These are phyloP conservation scores for Tetrax tetrax DNA, from an alignment of 2,113 vertebrate species.

Conservation along the genomic window DNA sequence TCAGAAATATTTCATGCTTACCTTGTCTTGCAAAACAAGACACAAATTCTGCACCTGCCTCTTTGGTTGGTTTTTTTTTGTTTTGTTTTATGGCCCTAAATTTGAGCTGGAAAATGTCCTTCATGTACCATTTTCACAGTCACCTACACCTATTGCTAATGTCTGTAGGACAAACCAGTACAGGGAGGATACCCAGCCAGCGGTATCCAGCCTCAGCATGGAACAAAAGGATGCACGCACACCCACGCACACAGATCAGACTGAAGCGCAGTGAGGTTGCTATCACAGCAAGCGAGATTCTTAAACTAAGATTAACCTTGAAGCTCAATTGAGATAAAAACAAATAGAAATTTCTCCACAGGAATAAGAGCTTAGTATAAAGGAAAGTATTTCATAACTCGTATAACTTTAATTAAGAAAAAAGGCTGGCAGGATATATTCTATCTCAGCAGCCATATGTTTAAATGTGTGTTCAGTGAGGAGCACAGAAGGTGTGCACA, in stretches of 20 bases:
- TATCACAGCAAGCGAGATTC: slow-evolving; percentile 73
- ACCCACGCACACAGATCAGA: slow-evolving; percentile 52
- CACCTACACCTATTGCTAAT: neutral
- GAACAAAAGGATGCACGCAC: slow-evolving; percentile 47
- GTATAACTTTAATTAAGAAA: slow-evolving; percentile 83
- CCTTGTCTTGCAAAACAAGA: neutral
- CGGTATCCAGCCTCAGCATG: slow-evolving; percentile 59
- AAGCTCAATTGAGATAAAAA: slow-evolving; percentile 85
- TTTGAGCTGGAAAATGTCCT: neutral
- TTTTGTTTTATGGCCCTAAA: neutral
- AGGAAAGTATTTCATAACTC: slow-evolving; percentile 79
- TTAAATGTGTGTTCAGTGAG: slow-evolving; percentile 75
- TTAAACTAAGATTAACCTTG: slow-evolving; percentile 83
- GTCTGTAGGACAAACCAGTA: slow-evolving; percentile 14
- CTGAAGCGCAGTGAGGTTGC: slow-evolving; percentile 55
- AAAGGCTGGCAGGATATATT: slow-evolving; percentile 76
- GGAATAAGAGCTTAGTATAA: slow-evolving; percentile 82
- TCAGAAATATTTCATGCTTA: neutral
- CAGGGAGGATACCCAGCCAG: slow-evolving; percentile 43
- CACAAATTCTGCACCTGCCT: neutral
- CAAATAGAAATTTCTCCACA: slow-evolving; percentile 85
- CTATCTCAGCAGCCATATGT: slow-evolving; percentile 75
- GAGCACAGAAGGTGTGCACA: slow-evolving; percentile 71
- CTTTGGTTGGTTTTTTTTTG: neutral
- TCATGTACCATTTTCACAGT: slow-evolving; percentile 35